Percentiles rank a stretch among this genome's conserved stretches.
These are phyloP conservation scores for Dyspetes luteomarginatus DNA, from an alignment of 2,888 invertebrate genomes.

Conservation along the genomic window DNA sequence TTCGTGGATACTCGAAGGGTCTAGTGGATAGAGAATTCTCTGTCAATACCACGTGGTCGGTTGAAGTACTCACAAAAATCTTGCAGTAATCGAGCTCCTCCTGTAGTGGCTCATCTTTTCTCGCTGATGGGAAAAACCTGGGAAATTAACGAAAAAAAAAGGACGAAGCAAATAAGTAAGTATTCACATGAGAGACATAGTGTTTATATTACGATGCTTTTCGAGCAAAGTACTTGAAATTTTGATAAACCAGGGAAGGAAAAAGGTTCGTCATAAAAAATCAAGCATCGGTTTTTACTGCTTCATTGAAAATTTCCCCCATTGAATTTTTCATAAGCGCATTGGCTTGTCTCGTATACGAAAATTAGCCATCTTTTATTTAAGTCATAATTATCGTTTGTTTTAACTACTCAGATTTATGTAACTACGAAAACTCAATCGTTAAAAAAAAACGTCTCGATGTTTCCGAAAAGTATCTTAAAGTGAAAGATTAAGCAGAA, in stretches of 20 bases:
- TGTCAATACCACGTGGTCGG: too few species aligned
- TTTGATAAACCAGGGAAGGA: slow-evolving; percentile 70
- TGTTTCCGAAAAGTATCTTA: too few species aligned
- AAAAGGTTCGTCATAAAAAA: slow-evolving; percentile 54
- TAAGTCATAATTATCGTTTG: too few species aligned
- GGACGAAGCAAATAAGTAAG: slow-evolving; percentile 46
- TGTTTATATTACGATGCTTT: slow-evolving; percentile 75
- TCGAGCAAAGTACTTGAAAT: slow-evolving; percentile 70
- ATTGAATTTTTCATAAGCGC: slow-evolving; percentile 8
- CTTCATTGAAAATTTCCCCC: slow-evolving; percentile 56
- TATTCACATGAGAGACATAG: slow-evolving; percentile 65
- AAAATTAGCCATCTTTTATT: too few species aligned
- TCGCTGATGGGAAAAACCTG: slow-evolving; percentile 11
- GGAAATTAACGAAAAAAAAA: slow-evolving; percentile 19
- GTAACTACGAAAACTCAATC: too few species aligned
- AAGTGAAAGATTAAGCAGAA: too few species aligned
- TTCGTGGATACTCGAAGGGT: too few species aligned
- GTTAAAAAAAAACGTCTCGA: too few species aligned
- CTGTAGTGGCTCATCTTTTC: slow-evolving; percentile 30
- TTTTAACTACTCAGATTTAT: too few species aligned
- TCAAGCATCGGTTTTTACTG: slow-evolving; percentile 46
- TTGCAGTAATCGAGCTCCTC: too few species aligned
- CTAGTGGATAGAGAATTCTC: too few species aligned
- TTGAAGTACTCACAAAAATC: too few species aligned
- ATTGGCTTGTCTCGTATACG: slow-evolving; percentile 1